Evolutionary conservation across 1,140 invertebrate species (phyloP), one percentile per base, ranked within the genome.

Genomic region (Leptonema lineaticorne): DNA sequence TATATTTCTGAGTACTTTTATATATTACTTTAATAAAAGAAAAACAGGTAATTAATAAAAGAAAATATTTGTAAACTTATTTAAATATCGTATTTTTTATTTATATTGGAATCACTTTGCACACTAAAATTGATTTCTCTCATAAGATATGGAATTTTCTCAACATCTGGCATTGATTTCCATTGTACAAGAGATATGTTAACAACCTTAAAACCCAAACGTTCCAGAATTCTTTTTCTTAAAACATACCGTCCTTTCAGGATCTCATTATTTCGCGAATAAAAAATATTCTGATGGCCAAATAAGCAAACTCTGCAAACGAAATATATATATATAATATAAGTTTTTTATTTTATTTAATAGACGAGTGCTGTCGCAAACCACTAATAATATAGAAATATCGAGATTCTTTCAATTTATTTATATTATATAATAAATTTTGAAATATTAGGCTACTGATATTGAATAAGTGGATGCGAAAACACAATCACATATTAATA

Each of bases 101-200:
- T n/a, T n/a, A n/a, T n/a, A n/a, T n/a, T n/a, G n/a, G n/a, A n/a
- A n/a, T n/a, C n/a, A n/a, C n/a, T n/a, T n/a, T n/a, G n/a, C n/a
- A n/a, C n/a, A n/a, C n/a, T 69, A 24, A 46, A 67, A 41, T 67
- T 66, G n/a, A 72, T 67, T 72, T 72, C 70, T 46, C 48, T 57
- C 58, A 66, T 69, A 24, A 72, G 27, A 24, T 66, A 69, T 16
- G 67, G 63, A 27, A 72, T 69, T 57, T 56, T 66, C 33, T 72
- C 70, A 0, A 30, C 11, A 20, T 37, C 29, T 9, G 46, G 30
- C 11, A 67, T 16, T 37, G 24, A 46, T 8, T 16, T n/a, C 63
- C 56, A 69, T 6, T 63, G 18, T 1, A 26, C 5, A 26, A 28
- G 16, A 27, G 56, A 63, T 46, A 72, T 16, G 27, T 57, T 20